Conservation (phyloP, 2,113 vertebrate genomes). For the Triplophysa rosa region DNA sequence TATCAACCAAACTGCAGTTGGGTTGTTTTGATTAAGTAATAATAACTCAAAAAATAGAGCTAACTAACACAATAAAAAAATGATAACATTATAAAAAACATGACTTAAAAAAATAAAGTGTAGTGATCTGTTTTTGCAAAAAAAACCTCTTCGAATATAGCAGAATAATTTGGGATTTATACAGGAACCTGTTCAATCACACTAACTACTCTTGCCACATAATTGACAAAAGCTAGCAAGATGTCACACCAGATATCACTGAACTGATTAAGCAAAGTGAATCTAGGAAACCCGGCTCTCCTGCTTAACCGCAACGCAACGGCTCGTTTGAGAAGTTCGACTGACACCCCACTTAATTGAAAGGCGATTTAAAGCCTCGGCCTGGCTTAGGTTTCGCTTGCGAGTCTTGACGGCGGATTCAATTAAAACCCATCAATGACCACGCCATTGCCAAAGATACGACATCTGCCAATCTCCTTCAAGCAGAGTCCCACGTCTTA, state of each 20-base stretch:
- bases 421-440: slow-evolving; percentile 61
- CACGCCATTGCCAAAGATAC: slow-evolving; percentile 3
- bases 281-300: slow-evolving; percentile 13
- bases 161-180: too few species aligned
- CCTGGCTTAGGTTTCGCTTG: slow-evolving; percentile 57
- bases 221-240: slow-evolving; percentile 58
- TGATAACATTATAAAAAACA: too few species aligned
- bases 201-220: slow-evolving; percentile 43
- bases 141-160: too few species aligned
- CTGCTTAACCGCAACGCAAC: background rate
- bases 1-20: too few species aligned
- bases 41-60: too few species aligned
- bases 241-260: slow-evolving; percentile 59
- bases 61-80: too few species aligned
- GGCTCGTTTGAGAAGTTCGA: slow-evolving; percentile 48
- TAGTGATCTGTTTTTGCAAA: too few species aligned
- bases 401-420: slow-evolving; percentile 59
- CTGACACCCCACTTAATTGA: slow-evolving; percentile 67
- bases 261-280: slow-evolving; percentile 64
- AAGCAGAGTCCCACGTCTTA: slow-evolving; percentile 40
- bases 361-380: slow-evolving; percentile 66
- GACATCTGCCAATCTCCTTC: slow-evolving; percentile 50
- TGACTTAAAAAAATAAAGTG: too few species aligned
- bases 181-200: background rate
- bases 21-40: too few species aligned